Evolutionary conservation across 2,797 vertebrate genomes (phyloP), one percentile per base, ranked within the genome.

Genomic region (Holocentrus rufus): DNA sequence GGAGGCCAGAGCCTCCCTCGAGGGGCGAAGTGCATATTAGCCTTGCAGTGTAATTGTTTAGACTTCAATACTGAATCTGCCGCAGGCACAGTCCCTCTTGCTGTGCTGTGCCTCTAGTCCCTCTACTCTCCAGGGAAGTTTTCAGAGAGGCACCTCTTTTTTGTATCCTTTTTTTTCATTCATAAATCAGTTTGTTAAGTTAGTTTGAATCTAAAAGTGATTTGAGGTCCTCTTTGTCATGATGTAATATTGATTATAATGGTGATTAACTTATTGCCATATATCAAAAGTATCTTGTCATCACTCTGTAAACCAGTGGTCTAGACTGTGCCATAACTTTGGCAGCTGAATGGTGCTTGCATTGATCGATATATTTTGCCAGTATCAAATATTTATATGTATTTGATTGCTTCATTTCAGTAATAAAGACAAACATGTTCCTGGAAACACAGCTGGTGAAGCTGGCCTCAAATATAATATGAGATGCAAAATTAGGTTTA

Each of bases 21-120:
- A 72, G 82, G 84, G 68, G 69, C 76, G 47, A 50, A 60, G 82
- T 65, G 83, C 69, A 84, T 80, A 82, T 86, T 83, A 84, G 85
- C 81, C 89, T 88, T 74, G 84, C 68, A 76, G 87, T 84, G 80
- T 58, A 72, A 71, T 84, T 68, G 77, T 76, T 79, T 72, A 74
- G 67, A 73, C 83, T 84, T 82, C 77, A 80, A 31, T 72, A 65
- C 72, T 58, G 39, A 42, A 20, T 67, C 74, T 52, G 88, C 88
- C 70, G 2, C 76, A 47, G 82, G 84, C 87, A 17, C 57, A 34
- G 74, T 85, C 86, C 80, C 80, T 79, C 79, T 76, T 72, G 80
- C 72, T 64, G 74, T 53, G 78, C 44, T 34, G 30, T 27, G 72
- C 85, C 88, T 82, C 47, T 58, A 52, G 77, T 75, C 52, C 30